A percentile compares a stretch with the other conserved stretches of the same genome.
These are phyloP conservation scores for Pedionomus torquatus DNA, from an alignment of 2,113 vertebrate genomes.

Conservation along the genomic window DNA sequence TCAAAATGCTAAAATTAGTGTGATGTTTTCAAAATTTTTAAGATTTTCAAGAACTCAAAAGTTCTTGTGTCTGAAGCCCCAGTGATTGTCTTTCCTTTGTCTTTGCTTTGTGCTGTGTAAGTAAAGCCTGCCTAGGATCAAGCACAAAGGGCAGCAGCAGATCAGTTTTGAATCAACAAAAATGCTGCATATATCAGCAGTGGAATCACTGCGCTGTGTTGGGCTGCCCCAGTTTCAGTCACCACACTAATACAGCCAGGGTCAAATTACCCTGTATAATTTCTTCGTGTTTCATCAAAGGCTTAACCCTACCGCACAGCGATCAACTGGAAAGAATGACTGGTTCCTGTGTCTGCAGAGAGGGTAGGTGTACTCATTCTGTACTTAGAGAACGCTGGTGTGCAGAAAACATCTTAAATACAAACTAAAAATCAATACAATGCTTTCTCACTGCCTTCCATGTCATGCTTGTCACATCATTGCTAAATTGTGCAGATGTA, in stretches of 20 bases:
- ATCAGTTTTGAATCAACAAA: not conserved
- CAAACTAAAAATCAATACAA: not conserved
- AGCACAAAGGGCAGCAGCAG: not conserved
- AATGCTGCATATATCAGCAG: not conserved
- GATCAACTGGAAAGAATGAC: not conserved
- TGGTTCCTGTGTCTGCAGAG: not conserved
- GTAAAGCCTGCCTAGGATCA: no score
- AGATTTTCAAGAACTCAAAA: no score
- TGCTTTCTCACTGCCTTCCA: not conserved
- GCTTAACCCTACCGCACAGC: not conserved
- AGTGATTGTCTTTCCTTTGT: not conserved
- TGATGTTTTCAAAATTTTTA: accelerated
- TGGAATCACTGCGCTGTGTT: accelerated
- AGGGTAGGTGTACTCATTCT: not conserved
- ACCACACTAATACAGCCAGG: no score
- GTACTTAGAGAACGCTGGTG: not conserved
- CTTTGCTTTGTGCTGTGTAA: not conserved
- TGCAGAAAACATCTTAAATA: not conserved
- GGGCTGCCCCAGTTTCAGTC: not conserved
- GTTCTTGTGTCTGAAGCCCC: not conserved
- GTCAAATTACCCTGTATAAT: not conserved
- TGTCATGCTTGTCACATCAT: no score
- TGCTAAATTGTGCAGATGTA: not conserved
- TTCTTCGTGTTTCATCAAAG: not conserved
- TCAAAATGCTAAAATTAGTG: not conserved